Evolutionary conservation across 2,113 vertebrate genomes (phyloP), one percentile per base, ranked within the genome.

Genomic region (Toxostoma redivivum): DNA sequence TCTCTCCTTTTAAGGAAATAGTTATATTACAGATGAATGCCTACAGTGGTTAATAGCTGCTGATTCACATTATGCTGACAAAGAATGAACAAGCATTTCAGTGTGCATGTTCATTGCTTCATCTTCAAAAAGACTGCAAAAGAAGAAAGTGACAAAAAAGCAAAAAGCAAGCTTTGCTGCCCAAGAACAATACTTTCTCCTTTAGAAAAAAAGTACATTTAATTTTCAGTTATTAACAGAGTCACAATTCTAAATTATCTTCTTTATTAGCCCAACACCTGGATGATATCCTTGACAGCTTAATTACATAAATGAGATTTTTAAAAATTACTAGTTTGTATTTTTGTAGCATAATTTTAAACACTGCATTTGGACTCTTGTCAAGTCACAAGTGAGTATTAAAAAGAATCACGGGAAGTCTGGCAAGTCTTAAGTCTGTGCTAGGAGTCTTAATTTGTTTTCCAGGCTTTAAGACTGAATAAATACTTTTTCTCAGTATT

Each of bases 51-150:
- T 96, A 95, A 84, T 54, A 96, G 92, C 92, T 97, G 96, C 97
- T 97, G 97, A 97, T 89, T 97, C 97, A 97, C 10, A 79, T 69
- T 94, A 57, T 94, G 96, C 96, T 97, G 96, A 98, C 94, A 92
- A 76, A 72, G 96, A 88, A 96, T 97, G 94, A 97, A 69, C 53
- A 90, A 93, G 96, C 97, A 86, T 91, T 97, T 97, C 45, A 65
- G 62, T 21, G 18, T 19, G 77, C 53, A 2, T 45, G 35, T 35
- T 81, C 79, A 84, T 8, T 81, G 61, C 78, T 85, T 87, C 61
- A 82, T 79, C 45, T 57, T 90, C 50, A 84, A 19, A 38, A 45
- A 51, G 27, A 56, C 30, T 78, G 67, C 47, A 74, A 84, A 67
- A 60, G 31, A 70, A 57, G 45, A 69, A 21, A 62, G 37, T 5